These are phyloP conservation scores for Macrosiphum euphorbiae DNA, from an alignment of 2,888 invertebrate species.

Conservation along the genomic window DNA sequence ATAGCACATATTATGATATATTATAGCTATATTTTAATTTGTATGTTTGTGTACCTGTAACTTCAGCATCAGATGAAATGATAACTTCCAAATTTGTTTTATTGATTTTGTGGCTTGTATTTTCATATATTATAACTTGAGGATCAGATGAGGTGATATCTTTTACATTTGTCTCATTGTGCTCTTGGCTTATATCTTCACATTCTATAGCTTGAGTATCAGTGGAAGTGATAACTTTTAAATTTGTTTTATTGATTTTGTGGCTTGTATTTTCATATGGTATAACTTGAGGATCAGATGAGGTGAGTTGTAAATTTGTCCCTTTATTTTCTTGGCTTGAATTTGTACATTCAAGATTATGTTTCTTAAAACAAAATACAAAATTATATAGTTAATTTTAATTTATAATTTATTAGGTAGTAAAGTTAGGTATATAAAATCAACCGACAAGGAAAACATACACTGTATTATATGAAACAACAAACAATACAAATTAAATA, in stretches of 20 bases:
- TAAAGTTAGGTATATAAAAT: too few relatives aligned
- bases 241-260: background rate
- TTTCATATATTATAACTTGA: background rate
- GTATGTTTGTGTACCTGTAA: background rate
- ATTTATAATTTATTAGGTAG: too few relatives aligned
- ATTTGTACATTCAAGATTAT: background rate
- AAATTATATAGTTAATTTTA: background rate
- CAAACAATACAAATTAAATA: too few relatives aligned
- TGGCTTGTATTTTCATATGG: too few relatives aligned
- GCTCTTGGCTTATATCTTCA: background rate
- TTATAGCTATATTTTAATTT: too few relatives aligned
- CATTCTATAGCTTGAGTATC: background rate
- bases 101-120: background rate
- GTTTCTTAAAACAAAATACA: constrained; percentile 7
- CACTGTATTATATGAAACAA: too few relatives aligned
- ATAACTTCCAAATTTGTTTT: background rate
- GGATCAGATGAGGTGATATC: background rate
- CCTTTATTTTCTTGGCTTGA: background rate
- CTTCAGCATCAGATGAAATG: background rate
- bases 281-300: too few relatives aligned
- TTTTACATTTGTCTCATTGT: background rate
- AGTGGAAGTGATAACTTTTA: background rate
- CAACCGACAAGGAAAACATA: too few relatives aligned
- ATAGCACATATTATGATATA: too few relatives aligned
- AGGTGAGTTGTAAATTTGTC: too few relatives aligned